Base-by-base conservation (phyloP, 2,797 vertebrate species). In the Philypnodon macrostomus region DNA sequence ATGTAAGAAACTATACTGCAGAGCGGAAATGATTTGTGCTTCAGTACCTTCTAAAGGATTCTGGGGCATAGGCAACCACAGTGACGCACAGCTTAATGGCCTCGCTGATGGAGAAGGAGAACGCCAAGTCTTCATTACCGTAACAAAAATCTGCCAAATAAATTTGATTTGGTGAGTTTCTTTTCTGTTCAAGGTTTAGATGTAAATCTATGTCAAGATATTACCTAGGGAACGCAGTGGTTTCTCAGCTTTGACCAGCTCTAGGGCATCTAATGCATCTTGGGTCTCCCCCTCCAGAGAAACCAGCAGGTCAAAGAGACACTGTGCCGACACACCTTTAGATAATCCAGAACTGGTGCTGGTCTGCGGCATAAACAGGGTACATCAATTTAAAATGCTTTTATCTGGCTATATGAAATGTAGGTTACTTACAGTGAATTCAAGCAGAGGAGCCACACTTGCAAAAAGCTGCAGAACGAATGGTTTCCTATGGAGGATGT, bases 1-100 rank as follows among this genome's bases (percentile, higher is more conserved):
- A n/a, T n/a, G 10, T 29, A 29, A 1, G 3, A 29, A 1, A 2
- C 27, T 11, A 29, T 29, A 29, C 8, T 12, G 16, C 13, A 34
- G n/a, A 34, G 16, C 3, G 2, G 14, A 16, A 2, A 32, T 0
- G 8, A 32, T 21, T 7, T 19, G 8, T 13, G 6, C 23, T 15
- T 45, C 14, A 31, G 8, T 83, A 98, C 97, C 97, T 99, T 84
- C 97, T 85, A 75, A 97, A 98, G 19, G 97, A 99, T 50, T 99
- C 96, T 0, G 97, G 96, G 29, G 97, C 97, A 13, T 99, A 98
- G 7, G 97, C 94, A 13, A 94, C 93, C 48, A 99, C 96, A 0
- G 97, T 99, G 30, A 99, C 97, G 58, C 96, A 97, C 32, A 99
- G 88, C 67, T 99, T 98, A 72, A 98, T 98, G 82, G 95, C 92